Percentiles rank a stretch among this genome's conserved stretches.
phyloP scores from a whole-genome alignment of 2,797 vertebrate species.

The Bufotes viridis region DNA sequence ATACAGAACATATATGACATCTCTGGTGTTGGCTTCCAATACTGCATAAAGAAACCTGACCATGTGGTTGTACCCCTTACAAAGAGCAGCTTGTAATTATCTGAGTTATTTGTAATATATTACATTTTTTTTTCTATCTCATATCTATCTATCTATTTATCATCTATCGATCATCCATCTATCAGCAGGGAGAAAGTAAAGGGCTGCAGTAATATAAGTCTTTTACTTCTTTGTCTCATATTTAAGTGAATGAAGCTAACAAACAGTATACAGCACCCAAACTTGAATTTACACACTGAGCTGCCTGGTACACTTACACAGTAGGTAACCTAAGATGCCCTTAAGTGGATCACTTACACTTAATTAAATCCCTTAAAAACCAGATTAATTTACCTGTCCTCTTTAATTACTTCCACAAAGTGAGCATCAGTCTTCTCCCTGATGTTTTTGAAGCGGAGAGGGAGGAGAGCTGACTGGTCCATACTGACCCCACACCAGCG shows the following conservation, averaged over 20 bases:
- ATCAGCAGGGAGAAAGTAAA: not conserved
- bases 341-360: too few relatives aligned
- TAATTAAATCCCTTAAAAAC: too few relatives aligned
- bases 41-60: too few relatives aligned
- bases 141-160: constrained; percentile 3
- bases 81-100: too few relatives aligned
- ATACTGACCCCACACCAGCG: constrained; percentile 83
- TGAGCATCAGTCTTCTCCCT: constrained; percentile 93
- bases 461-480: constrained; percentile 94
- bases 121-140: not conserved
- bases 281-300: not conserved
- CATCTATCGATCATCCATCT: not conserved
- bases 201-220: not conserved
- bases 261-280: not conserved
- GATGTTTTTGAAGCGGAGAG: constrained; percentile 90
- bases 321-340: too few relatives aligned
- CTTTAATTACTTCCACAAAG: constrained; percentile 97
- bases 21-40: too few relatives aligned
- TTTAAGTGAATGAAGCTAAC: not conserved
- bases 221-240: not conserved
- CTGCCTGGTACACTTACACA: too few relatives aligned
- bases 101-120: too few relatives aligned
- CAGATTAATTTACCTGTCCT: constrained; percentile 85
- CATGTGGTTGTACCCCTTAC: too few relatives aligned
- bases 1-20: too few relatives aligned